Evolutionary conservation across 1,140 invertebrate species (phyloP), one percentile per base, ranked within the genome.

Genomic region (Drosophila insularis): DNA sequence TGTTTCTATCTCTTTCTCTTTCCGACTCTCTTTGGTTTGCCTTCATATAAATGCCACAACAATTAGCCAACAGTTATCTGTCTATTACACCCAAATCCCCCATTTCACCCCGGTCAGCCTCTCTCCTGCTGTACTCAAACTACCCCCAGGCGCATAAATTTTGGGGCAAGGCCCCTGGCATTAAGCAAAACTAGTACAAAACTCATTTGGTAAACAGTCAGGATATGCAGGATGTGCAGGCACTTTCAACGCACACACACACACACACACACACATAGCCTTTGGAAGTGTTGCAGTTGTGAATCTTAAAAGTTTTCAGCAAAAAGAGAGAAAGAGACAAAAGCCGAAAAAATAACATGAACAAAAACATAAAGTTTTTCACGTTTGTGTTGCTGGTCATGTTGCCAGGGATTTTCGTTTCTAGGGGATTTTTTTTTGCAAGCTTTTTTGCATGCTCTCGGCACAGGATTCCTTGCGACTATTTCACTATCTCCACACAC

Each of bases 11-110:
- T 19, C 43, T 21, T 10, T 19, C 43, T 17, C 5, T 14, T n/a
- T n/a, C 39, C 27, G 10, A 11, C 43, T 11, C 17, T 10, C 2
- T 21, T 13, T 3, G 17, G 17, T 14, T 35, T 56, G 14, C 31
- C 23, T 56, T 53, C 72, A 43, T 39, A 69, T 75, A 55, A 76
- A 75, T 77, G 78, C 68, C 74, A 61, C 67, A 81, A 85, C 81
- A 85, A 85, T 85, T 85, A 85, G 81, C 78, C 74, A 81, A 67
- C 81, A 86, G 78, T 85, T 86, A 85, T 85, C 81, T 85, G 81
- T 85, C 84, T 82, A 85, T 85, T 85, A 85, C 78, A 75, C 73
- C 72, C 69, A 68, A 32, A 23, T 39, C 53, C 35, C 17, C 43
- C 50, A 17, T 55, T 37, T 55, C 23, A 4, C 23, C 27, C 27